Evolutionary conservation across 2,888 invertebrate species (phyloP).

Genomic region (Eumacrocentrus americanus): DNA sequence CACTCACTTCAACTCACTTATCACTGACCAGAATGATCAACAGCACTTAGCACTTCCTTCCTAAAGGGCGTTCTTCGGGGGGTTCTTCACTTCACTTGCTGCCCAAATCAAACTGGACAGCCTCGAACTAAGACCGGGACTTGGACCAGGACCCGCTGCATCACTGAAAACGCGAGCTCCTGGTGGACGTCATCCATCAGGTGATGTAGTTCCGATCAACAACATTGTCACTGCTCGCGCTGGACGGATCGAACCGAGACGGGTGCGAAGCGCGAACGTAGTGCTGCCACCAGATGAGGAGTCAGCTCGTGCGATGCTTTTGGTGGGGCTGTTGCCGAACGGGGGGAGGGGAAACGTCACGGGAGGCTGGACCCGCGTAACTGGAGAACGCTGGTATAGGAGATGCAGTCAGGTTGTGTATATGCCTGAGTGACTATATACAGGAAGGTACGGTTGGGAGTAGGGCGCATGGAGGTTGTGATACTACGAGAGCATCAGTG

Average conservation of each 20-base stretch:
- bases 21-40: background rate
- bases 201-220: background rate
- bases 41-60: conserved; percentile 2
- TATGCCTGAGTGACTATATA: too few relatives aligned
- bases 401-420: conserved; percentile 10
- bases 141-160: background rate
- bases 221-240: conserved; percentile 2
- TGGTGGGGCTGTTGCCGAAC: conserved; percentile 18
- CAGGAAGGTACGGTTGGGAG: conserved; percentile 24
- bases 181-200: background rate
- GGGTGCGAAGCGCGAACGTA: conserved; percentile 28
- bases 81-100: conserved; percentile 11
- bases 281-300: conserved; percentile 41
- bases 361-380: conserved; percentile 19
- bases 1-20: background rate
- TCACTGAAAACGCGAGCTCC: background rate
- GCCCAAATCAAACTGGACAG: too few relatives aligned
- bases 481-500: conserved; percentile 58
- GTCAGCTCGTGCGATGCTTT: conserved; percentile 39
- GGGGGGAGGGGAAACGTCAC: conserved; percentile 13
- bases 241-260: conserved; percentile 18
- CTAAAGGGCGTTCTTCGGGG: too few relatives aligned
- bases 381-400: conserved; percentile 17
- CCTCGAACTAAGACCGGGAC: too few relatives aligned
- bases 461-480: conserved; percentile 50